Conservation (phyloP, 2,888 invertebrate species). For the Drosophila nr. medialis region DNA sequence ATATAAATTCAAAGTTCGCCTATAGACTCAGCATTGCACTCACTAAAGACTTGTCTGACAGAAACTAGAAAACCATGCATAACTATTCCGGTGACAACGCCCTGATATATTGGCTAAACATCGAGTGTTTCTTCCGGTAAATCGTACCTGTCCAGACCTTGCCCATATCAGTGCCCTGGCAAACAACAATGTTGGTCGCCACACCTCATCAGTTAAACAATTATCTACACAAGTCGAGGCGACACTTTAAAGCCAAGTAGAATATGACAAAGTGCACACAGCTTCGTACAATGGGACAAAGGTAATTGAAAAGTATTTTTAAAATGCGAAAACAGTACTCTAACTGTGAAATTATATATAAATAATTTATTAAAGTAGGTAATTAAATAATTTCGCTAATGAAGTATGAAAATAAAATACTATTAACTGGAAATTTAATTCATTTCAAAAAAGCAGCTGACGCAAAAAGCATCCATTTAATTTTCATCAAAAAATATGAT, state of each 20-base stretch:
- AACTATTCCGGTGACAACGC: conserved; percentile 34
- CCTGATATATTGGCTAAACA: conserved; percentile 35
- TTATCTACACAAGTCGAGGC: conserved; percentile 19
- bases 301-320: not conserved
- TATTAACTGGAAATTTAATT: not conserved
- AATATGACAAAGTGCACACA: conserved; percentile 12
- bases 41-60: conserved; percentile 23
- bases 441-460: not conserved
- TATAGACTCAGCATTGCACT: not conserved
- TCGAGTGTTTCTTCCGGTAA: conserved; percentile 49
- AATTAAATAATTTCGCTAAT: not conserved
- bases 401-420: not conserved
- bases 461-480: not conserved
- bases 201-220: conserved; percentile 49
- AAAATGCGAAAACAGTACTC: not conserved
- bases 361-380: not conserved
- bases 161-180: conserved; percentile 38
- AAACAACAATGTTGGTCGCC: conserved; percentile 39
- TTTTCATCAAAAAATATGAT: not conserved
- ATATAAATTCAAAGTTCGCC: conserved; percentile 1
- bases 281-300: conserved; percentile 29
- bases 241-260: conserved; percentile 26
- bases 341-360: not conserved
- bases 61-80: not conserved
- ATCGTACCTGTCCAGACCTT: conserved; percentile 15